Evolutionary conservation across 1,140 invertebrate species (phyloP).

Genomic region (Steinernema feltiae): DNA sequence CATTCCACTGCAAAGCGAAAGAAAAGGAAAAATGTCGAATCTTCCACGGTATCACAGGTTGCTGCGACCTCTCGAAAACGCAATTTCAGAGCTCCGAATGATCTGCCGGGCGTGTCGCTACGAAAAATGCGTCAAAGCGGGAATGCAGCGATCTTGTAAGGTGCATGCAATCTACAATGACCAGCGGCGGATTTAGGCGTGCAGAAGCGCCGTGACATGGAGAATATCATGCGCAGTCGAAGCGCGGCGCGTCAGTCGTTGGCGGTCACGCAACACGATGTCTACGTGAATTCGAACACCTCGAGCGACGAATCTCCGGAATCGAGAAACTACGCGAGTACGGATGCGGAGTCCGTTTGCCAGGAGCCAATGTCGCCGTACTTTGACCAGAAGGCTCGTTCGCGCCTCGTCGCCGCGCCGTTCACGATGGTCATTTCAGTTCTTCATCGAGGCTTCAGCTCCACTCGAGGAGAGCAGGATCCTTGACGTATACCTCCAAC

Average conservation of each 20-base stretch:
- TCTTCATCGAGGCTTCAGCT: neutral
- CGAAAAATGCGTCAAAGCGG: conserved; percentile 26
- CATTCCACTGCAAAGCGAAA: conserved; percentile 10
- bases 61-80: neutral
- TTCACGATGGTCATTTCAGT: neutral
- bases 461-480: neutral
- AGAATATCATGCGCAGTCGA: neutral
- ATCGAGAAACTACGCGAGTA: neutral
- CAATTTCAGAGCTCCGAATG: conserved; percentile 32
- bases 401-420: neutral
- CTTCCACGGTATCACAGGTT: conserved; percentile 13
- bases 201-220: neutral
- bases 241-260: neutral
- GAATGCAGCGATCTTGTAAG: conserved; percentile 31
- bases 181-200: neutral
- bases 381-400: neutral
- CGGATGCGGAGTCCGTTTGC: neutral
- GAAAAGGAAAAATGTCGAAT: conserved; percentile 7
- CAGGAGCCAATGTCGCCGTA: neutral
- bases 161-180: neutral
- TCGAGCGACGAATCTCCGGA: neutral
- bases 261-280: neutral
- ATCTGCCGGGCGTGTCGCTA: conserved; percentile 33
- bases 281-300: neutral
- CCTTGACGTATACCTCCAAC: neutral